Percentiles rank a stretch among this genome's conserved stretches.
Conservation (phyloP, 2,113 vertebrate species). For the Lamprologus speciosus region DNA sequence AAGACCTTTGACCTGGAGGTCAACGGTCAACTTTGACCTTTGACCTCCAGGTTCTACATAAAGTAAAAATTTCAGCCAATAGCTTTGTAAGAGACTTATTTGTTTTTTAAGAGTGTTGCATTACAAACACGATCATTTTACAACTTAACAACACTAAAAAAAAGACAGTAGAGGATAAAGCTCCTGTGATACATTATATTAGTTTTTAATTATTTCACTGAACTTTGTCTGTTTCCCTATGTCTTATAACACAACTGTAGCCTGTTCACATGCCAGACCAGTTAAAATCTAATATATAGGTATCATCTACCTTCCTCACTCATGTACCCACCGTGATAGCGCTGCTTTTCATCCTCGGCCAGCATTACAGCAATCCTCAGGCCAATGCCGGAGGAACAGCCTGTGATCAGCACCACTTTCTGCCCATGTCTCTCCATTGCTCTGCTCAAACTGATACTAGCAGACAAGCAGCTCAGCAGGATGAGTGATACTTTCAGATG, state of each 20-base stretch:
- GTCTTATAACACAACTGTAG: not conserved
- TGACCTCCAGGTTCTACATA: not conserved
- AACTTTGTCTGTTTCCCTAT: not conserved
- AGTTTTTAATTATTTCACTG: not conserved
- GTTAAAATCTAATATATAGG: not conserved
- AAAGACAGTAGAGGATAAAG: not conserved
- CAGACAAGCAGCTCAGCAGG: not conserved
- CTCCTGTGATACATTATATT: not conserved
- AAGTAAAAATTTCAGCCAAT: not conserved
- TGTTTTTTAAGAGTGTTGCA: not conserved
- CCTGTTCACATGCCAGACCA: not conserved
- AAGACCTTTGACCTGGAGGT: not conserved
- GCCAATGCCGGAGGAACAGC: conserved; percentile 75
- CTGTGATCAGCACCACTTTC: conserved; percentile 74
- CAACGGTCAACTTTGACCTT: not conserved
- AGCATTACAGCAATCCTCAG: conserved; percentile 69
- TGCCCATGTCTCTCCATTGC: conserved; percentile 62
- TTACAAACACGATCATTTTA: not conserved
- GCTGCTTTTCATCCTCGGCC: conserved; percentile 66
- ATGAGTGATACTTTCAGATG: not conserved
- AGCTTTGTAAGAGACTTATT: not conserved
- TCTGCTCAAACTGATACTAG: not conserved
- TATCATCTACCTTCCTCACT: not conserved
- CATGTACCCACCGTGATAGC: conserved; percentile 66
- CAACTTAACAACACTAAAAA: not conserved